phyloP scores from a whole-genome alignment of 2,888 invertebrate genomes.

The Apantesis nais region DNA sequence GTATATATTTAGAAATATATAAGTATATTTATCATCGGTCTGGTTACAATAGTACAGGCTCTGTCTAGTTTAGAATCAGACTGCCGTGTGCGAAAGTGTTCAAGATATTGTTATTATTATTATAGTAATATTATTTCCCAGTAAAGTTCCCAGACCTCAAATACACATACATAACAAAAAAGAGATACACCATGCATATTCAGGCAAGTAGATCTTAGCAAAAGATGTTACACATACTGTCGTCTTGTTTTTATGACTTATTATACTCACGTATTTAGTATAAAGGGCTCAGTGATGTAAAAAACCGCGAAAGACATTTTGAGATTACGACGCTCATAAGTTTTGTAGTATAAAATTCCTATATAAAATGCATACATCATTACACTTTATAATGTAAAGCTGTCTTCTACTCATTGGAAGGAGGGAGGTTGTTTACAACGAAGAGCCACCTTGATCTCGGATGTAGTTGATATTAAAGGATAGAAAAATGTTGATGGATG shows the following conservation, averaged over 20 bases:
- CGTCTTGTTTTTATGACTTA: conserved; percentile 33
- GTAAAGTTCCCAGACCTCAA: too few relatives aligned
- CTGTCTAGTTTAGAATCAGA: too few relatives aligned
- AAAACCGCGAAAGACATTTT: conserved; percentile 30
- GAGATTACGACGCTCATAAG: conserved; percentile 9
- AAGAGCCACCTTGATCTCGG: neutral
- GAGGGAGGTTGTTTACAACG: neutral
- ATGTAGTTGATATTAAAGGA: neutral
- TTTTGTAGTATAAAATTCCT: conserved; percentile 12
- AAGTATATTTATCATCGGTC: too few relatives aligned
- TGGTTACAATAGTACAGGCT: too few relatives aligned
- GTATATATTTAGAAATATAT: too few relatives aligned
- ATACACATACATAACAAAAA: too few relatives aligned
- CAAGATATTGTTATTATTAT: too few relatives aligned
- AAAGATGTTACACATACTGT: conserved; percentile 21
- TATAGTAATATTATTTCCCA: too few relatives aligned
- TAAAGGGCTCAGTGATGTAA: conserved; percentile 31
- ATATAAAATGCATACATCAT: neutral
- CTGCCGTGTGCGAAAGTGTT: too few relatives aligned
- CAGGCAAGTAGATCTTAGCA: conserved; percentile 22
- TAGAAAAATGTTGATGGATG: neutral
- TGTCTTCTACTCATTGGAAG: neutral
- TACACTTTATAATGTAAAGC: neutral
- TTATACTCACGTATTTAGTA: conserved; percentile 33
- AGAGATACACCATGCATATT: conserved; percentile 17